These are phyloP conservation scores for Tyrophagus putrescentiae DNA, from an alignment of 1,140 invertebrate genomes.

Conservation along the genomic window DNA sequence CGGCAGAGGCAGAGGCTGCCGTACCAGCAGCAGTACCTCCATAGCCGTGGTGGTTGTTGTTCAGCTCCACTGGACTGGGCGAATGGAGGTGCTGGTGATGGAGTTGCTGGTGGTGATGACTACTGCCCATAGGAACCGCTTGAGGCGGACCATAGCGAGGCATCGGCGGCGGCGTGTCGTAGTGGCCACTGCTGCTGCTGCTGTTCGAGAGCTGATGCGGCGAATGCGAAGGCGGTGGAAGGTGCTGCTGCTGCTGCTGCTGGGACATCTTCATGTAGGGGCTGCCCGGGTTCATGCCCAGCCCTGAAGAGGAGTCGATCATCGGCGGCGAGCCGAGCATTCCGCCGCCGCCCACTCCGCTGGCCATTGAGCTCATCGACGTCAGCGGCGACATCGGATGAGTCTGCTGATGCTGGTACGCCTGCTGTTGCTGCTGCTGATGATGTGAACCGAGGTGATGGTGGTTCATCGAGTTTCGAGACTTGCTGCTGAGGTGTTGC, in stretches of 20 bases:
- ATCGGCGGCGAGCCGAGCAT: too few species aligned
- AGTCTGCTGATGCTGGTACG: too few species aligned
- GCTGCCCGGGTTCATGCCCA: too few species aligned
- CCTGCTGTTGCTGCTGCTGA: constrained; percentile 3
- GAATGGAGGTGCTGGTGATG: not conserved
- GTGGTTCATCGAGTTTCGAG: not conserved
- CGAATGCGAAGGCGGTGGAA: not conserved
- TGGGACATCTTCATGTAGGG: too few species aligned
- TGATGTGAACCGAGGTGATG: not conserved
- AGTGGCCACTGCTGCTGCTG: not conserved
- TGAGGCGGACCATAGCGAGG: too few species aligned
- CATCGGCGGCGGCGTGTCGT: constrained; percentile 1
- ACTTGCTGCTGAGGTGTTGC: too few species aligned
- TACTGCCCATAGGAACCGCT: too few species aligned
- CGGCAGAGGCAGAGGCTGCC: too few species aligned
- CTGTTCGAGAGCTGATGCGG: not conserved
- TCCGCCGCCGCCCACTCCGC: too few species aligned
- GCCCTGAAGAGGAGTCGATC: too few species aligned
- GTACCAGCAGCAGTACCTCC: not conserved
- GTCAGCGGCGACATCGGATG: too few species aligned
- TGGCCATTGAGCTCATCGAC: too few species aligned
- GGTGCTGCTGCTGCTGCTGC: not conserved
- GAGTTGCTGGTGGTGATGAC: not conserved
- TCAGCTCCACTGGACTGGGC: not conserved
- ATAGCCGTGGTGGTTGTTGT: not conserved